These are phyloP conservation scores for Lampris megalopsis DNA, from an alignment of 2,113 vertebrate genomes.

Conservation along the genomic window DNA sequence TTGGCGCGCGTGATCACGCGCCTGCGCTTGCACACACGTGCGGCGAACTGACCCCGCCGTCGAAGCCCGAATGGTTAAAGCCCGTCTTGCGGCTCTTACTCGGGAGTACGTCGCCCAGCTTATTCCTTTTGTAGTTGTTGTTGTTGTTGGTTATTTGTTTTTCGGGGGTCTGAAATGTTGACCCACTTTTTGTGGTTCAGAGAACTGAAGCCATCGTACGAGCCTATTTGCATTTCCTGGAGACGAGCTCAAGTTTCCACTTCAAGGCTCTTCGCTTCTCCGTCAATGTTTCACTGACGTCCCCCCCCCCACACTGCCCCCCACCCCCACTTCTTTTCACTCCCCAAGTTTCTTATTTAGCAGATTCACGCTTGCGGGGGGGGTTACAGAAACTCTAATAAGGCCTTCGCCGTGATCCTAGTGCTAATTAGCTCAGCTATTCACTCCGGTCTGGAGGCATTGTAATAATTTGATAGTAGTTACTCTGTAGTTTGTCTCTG, in stretches of 20 bases:
- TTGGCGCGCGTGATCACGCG: background rate
- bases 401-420: conserved; percentile 1
- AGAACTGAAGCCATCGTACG: conserved; percentile 33
- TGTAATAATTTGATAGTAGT: background rate
- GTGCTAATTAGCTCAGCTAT: conserved; percentile 16
- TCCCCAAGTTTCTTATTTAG: conserved; percentile 10
- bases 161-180: conserved; percentile 13
- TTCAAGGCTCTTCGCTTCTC: conserved; percentile 14
- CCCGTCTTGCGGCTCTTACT: conserved; percentile 3
- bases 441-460: conserved; percentile 15
- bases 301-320: background rate
- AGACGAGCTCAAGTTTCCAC: conserved; percentile 30
- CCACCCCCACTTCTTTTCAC: background rate
- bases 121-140: background rate
- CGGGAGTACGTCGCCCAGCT: conserved; percentile 3
- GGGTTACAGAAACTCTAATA: conserved; percentile 9
- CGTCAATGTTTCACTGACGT: conserved; percentile 15
- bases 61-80: conserved; percentile 16
- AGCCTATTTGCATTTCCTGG: conserved; percentile 48
- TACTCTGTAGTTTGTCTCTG: background rate
- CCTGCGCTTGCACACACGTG: conserved; percentile 16
- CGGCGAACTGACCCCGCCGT: conserved; percentile 15
- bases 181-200: conserved; percentile 34
- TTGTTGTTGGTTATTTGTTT: background rate
- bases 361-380: background rate